Conservation (phyloP, 2,113 vertebrate genomes). For the Pseudois nayaur region DNA sequence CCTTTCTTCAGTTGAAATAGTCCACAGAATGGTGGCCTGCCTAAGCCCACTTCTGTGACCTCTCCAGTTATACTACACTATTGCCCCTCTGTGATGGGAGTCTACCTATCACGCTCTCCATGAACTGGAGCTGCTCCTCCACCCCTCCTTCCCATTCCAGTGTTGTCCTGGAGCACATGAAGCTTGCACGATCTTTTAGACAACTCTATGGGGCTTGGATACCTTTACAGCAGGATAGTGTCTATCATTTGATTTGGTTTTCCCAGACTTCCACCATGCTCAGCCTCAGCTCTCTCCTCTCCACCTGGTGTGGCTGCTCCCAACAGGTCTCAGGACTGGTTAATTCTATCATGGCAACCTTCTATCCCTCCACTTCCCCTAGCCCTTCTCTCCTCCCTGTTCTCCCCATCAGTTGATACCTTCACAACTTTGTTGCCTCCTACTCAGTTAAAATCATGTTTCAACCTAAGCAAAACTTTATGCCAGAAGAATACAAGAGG, state of each 20-base stretch:
- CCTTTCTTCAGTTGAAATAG: background rate
- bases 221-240: background rate
- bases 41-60: background rate
- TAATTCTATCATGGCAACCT: background rate
- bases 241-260: background rate
- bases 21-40: background rate
- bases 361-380: background rate
- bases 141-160: background rate
- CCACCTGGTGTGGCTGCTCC: background rate
- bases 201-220: background rate
- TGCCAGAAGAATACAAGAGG: background rate
- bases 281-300: background rate
- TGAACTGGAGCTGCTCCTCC: background rate
- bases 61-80: background rate
- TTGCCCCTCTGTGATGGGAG: background rate
- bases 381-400: background rate
- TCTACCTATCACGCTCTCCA: background rate
- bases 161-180: background rate
- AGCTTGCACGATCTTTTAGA: background rate
- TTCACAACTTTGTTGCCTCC: background rate
- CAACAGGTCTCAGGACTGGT: background rate
- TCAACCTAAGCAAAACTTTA: conserved; percentile 16
- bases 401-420: background rate
- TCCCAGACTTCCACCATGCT: background rate
- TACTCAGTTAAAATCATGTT: background rate